Evolutionary conservation across 2,113 vertebrate genomes (phyloP).

Genomic region (Tringa solitaria): DNA sequence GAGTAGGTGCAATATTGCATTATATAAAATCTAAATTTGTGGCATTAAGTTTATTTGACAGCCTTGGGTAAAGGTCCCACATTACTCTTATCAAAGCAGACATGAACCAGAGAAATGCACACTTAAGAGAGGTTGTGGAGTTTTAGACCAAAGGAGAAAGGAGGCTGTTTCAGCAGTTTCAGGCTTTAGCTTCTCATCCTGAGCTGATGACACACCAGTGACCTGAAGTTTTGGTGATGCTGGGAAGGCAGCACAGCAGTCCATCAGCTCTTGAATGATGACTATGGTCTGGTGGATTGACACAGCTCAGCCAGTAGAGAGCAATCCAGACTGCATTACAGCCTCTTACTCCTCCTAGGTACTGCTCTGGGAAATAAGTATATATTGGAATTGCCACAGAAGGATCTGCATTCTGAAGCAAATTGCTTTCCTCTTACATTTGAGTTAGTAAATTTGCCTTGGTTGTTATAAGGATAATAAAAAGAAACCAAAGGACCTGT

Average conservation of each 20-base stretch:
- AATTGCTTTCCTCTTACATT: neutral
- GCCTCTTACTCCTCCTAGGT: neutral
- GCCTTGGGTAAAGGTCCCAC: neutral
- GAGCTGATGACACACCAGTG: neutral
- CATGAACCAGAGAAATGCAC: neutral
- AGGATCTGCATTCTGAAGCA: neutral
- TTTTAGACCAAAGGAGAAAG: neutral
- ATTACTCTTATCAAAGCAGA: neutral
- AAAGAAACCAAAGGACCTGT: neutral
- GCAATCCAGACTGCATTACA: neutral
- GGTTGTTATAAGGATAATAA: neutral
- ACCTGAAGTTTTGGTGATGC: neutral
- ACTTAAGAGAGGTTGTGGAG: neutral
- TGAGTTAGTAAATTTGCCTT: neutral
- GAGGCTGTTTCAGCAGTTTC: neutral
- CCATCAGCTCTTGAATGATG: neutral
- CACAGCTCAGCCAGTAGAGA: neutral
- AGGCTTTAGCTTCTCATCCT: neutral
- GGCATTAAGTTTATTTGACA: neutral
- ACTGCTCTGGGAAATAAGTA: neutral
- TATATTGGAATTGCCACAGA: neutral
- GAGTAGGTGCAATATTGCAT: neutral
- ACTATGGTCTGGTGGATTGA: fast-evolving
- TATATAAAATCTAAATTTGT: neutral
- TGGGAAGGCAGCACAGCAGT: neutral